Evolutionary conservation across 2,113 vertebrate species (phyloP).

Genomic region (Daubentonia madagascariensis): DNA sequence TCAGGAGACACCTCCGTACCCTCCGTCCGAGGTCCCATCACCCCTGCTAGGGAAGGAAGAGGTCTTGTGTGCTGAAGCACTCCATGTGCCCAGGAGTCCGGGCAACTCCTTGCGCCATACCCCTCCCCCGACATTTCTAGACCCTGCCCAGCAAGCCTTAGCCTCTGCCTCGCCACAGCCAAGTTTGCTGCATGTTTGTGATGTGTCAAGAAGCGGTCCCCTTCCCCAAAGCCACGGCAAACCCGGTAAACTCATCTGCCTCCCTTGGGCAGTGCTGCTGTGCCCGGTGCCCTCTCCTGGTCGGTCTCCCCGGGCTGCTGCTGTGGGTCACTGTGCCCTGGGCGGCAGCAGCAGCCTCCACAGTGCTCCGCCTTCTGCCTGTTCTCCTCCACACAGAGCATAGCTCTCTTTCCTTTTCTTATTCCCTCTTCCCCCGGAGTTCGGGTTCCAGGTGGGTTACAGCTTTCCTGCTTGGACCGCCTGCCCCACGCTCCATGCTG

Average conservation of each 20-base stretch:
- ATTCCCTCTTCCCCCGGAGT: background rate
- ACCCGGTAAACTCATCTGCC: background rate
- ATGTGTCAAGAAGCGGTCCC: background rate
- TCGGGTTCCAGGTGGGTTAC: background rate
- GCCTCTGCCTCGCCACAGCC: background rate
- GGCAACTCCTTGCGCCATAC: too few species aligned
- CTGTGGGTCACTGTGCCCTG: background rate
- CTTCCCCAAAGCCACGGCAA: background rate
- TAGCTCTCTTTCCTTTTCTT: background rate
- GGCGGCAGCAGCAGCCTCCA: background rate
- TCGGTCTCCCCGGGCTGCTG: background rate
- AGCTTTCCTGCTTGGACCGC: background rate
- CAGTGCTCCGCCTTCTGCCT: background rate
- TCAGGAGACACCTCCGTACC: background rate
- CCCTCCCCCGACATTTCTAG: background rate
- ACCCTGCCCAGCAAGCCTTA: background rate
- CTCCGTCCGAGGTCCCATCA: background rate
- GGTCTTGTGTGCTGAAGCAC: background rate
- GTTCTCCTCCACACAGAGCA: background rate
- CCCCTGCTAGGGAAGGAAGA: background rate
- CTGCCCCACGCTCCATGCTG: background rate
- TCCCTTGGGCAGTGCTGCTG: background rate
- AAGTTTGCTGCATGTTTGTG: background rate
- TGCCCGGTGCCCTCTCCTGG: background rate
- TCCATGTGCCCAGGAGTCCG: background rate